Conservation (phyloP, 1,140 invertebrate species). For the Steinernema khuongi region DNA sequence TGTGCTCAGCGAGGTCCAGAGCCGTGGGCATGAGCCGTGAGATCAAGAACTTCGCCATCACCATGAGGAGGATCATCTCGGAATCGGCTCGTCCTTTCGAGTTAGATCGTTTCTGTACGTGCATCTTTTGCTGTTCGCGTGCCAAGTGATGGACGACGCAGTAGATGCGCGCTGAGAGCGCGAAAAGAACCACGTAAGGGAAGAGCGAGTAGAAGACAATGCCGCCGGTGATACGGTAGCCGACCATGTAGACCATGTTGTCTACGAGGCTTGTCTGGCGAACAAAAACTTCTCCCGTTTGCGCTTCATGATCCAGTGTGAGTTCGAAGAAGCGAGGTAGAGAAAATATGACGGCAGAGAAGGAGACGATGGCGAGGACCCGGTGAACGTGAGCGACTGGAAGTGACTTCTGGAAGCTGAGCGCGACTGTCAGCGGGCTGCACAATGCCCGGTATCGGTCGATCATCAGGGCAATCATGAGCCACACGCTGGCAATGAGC, state of each 20-base stretch:
- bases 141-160: slow-evolving; percentile 38
- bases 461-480: slow-evolving; percentile 43
- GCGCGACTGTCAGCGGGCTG: slow-evolving; percentile 30
- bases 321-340: slow-evolving; percentile 43
- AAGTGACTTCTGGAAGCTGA: slow-evolving; percentile 15
- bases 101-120: slow-evolving; percentile 19
- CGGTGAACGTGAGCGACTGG: slow-evolving; percentile 27
- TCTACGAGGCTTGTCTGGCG: slow-evolving; percentile 38
- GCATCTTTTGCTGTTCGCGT: slow-evolving; percentile 31
- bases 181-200: slow-evolving; percentile 40
- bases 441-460: slow-evolving; percentile 40
- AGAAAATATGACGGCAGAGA: slow-evolving; percentile 31
- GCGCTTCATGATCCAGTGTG: slow-evolving; percentile 18
- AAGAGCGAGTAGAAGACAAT: slow-evolving; percentile 41
- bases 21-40: slow-evolving; percentile 42
- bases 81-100: slow-evolving; percentile 27
- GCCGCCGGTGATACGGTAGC: slow-evolving; percentile 42
- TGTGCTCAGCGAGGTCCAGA: slow-evolving; percentile 40
- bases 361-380: slow-evolving; percentile 26
- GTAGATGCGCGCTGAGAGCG: slow-evolving; percentile 33
- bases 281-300: slow-evolving; percentile 18
- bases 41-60: slow-evolving; percentile 45
- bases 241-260: slow-evolving; percentile 42
- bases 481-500: slow-evolving; percentile 36
- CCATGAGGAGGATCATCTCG: slow-evolving; percentile 39